Evolutionary conservation across 2,113 vertebrate genomes (phyloP).

Genomic region (Heterotilapia buettikoferi): DNA sequence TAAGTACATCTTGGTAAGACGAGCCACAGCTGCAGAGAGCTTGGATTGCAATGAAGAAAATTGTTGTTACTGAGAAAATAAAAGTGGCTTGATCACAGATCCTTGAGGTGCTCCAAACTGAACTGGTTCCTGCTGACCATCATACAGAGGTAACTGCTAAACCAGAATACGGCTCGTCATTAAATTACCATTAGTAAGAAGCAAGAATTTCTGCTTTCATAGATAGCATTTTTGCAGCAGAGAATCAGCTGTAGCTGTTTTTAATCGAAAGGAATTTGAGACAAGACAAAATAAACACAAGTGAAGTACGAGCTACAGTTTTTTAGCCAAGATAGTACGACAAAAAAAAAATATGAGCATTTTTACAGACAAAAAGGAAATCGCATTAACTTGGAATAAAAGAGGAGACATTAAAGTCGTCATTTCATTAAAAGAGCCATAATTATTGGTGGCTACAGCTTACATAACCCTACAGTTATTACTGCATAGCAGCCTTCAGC

Average conservation of each 20-base stretch:
- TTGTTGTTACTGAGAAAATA: neutral
- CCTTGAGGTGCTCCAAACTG: neutral
- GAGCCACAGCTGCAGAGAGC: neutral
- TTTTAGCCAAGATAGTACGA: neutral
- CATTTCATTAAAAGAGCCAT: slow-evolving; percentile 39
- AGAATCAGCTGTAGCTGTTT: neutral
- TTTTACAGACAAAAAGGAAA: slow-evolving; percentile 8
- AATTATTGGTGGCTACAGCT: slow-evolving; percentile 31
- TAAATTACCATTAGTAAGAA: neutral
- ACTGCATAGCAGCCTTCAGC: slow-evolving; percentile 19
- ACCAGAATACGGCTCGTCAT: neutral
- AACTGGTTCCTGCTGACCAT: neutral
- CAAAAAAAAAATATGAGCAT: neutral
- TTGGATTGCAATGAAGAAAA: neutral
- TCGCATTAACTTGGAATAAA: neutral
- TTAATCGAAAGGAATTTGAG: neutral
- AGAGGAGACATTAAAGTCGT: slow-evolving; percentile 30
- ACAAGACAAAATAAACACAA: neutral
- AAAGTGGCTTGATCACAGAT: neutral
- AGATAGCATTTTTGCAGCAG: neutral
- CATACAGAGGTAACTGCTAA: neutral
- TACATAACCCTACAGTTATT: slow-evolving; percentile 37
- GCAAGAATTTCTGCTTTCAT: neutral
- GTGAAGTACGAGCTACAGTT: neutral
- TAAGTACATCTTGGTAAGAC: neutral